Base-by-base conservation (phyloP, 2,797 vertebrate species). In the Spea hammondii region DNA sequence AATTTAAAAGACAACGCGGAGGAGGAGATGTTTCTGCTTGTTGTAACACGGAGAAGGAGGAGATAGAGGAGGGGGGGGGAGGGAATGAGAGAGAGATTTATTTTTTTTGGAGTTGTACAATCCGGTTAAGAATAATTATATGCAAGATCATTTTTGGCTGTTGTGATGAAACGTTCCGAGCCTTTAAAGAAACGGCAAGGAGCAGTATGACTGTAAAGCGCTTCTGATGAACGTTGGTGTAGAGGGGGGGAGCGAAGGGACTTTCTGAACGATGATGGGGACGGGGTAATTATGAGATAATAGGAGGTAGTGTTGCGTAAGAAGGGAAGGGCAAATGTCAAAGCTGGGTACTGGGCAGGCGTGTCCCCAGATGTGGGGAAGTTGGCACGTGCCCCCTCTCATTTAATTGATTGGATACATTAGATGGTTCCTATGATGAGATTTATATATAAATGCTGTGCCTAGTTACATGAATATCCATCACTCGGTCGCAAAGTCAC, bases 231-330 rank as follows among this genome's bases (percentile, higher is more conserved):
- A 46, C 59, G 65, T 44, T 53, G 49, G 46, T 48, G 17, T 46
- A 51, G 44, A 51, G 60, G 17, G 11, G 57, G 50, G 62, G 51
- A 44, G 46, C 50, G 9, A 44, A 76, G 75, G 66, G 75, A 77
- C 75, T 77, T 77, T 77, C 48, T 70, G 55, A 14, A 14, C 14
- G 9, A 62, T 62, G 5, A 62, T 6, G 59, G 59, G 32, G 59
- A 62, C 8, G 4, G 59, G 12, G 10, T 11, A 13, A 2, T 62
- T 17, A 62, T 0, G 59, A 17, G 59, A 62, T 17, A 32, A 4
- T n/a, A 62, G 32, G 59, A 62, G 59, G 59, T 62, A 62, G 59
- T 4, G n/a, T 6, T 17, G n/a, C 9, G 4, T 59, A 4, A 59
- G 55, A 12, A 13, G 55, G 5, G 5, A 13, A 13, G 12, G 55